Percentiles rank a stretch among this genome's conserved stretches.
phyloP scores from a whole-genome alignment of 2,888 invertebrate species.

The Abrostola tripartita region DNA sequence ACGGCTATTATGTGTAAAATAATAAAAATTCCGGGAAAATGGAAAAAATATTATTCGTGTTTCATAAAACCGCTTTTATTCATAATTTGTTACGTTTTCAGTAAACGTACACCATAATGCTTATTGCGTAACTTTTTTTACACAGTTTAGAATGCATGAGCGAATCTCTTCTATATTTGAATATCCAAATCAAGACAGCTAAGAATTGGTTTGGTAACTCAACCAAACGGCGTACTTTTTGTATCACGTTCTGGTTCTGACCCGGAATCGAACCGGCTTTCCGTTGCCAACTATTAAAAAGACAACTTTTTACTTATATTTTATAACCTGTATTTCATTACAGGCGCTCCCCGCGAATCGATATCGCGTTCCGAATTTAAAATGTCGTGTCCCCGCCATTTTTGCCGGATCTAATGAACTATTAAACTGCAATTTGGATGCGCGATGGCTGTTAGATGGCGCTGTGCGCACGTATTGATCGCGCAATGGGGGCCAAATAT shows the following conservation, averaged over 20 bases:
- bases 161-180: neutral
- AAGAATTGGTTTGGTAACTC: constrained; percentile 20
- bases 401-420: constrained; percentile 88
- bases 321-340: constrained; percentile 53
- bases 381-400: constrained; percentile 86
- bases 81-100: neutral
- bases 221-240: constrained; percentile 23
- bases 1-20: constrained; percentile 20
- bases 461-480: constrained; percentile 87
- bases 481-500: constrained; percentile 80
- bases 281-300: constrained; percentile 14
- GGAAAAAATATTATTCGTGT: constrained; percentile 5
- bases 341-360: constrained; percentile 74
- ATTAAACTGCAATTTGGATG: constrained; percentile 88
- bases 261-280: constrained; percentile 58
- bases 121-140: neutral
- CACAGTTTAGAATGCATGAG: neutral
- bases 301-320: constrained; percentile 43
- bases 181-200: constrained; percentile 30
- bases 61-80: constrained; percentile 7
- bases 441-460: constrained; percentile 86
- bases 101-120: no score
- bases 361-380: constrained; percentile 86
- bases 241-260: constrained; percentile 45
- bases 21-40: constrained; percentile 9